Evolutionary conservation across 2,888 invertebrate species (phyloP), one percentile per base, ranked within the genome.

Genomic region (Drosophila imparisetae): DNA sequence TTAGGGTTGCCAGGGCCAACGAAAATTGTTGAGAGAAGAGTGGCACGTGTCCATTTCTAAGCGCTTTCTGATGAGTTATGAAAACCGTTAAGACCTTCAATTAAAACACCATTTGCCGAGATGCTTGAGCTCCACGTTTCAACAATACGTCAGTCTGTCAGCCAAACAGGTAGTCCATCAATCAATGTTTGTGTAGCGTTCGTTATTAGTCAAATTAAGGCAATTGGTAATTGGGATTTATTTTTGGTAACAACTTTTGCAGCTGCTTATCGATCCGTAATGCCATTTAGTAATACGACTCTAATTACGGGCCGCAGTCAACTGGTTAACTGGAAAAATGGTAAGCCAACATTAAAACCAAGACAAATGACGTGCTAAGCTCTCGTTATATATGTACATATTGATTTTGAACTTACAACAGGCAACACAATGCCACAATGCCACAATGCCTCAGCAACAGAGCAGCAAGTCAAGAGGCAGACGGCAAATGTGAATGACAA

Each of bases 401-500:
- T 74, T 65, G 79, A 79, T 80, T 79, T 80, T 67, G 62, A 66
- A 6, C 48, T 40, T 29, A 70, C 29, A 24, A 15, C 40, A 42
- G 15, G 8, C 36, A 52, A 32, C 63, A 61, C 52, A 53, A 53
- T 24, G 21, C 5, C 63, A 61, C 52, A 53, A 53, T 24, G 21
- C 5, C 53, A 58, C 45, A 45, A 15, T 8, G 36, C 54, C 45
- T 49, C 54, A 57, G 27, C n/a, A 54, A 24, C 36, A n/a, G 21
- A 34, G 38, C 7, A 55, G 57, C 69, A 74, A 84, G 76, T 85
- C 81, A 79, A 89, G 77, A 77, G 85, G 61, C 66, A 77, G 81
- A 58, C 66, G 75, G 73, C 62, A 66, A 79, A 80, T 89, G 72
- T 75, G 80, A 77, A 80, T 89, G 89, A 87, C 86, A 86, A 81